These are phyloP conservation scores for Xenopus tropicalis DNA, from an alignment of 2,113 vertebrate species.

Conservation along the genomic window DNA sequence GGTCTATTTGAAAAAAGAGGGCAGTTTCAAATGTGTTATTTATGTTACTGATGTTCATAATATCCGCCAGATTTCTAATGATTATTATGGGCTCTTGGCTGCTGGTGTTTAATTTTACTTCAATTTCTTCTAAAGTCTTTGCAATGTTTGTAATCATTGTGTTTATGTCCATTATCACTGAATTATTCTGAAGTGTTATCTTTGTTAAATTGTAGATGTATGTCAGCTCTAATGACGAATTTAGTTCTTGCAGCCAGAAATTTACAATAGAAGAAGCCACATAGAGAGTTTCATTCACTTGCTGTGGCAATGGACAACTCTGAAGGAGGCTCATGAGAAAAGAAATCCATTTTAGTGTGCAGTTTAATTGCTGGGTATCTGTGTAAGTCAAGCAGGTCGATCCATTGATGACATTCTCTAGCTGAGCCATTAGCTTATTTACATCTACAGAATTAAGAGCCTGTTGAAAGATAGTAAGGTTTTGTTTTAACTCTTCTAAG, in stretches of 20 bases:
- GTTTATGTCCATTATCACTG: not conserved
- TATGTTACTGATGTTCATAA: not conserved
- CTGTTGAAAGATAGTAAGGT: not conserved
- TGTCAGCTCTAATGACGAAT: not conserved
- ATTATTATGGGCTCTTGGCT: not conserved
- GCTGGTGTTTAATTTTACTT: not conserved
- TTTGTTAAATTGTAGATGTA: constrained; percentile 2
- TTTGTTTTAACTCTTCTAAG: not conserved
- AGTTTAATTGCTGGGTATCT: constrained; percentile 1
- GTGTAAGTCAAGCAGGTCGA: constrained; percentile 7
- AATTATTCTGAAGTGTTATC: constrained; percentile 6
- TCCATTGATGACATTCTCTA: constrained; percentile 4
- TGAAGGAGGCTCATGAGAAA: constrained; percentile 4
- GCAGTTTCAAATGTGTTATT: not conserved
- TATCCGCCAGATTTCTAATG: not conserved
- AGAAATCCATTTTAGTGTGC: constrained; percentile 3
- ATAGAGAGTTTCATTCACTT: constrained; percentile 4
- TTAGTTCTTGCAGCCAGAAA: not conserved
- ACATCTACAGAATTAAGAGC: constrained; percentile 12
- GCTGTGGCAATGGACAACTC: not conserved
- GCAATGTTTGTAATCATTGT: constrained; percentile 5
- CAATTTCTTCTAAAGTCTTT: constrained; percentile 6
- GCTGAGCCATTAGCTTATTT: not conserved
- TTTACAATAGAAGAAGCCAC: constrained; percentile 1
- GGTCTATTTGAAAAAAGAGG: not conserved